Base-by-base conservation (phyloP, 2,888 invertebrate species). In the Leuctra nigra region DNA sequence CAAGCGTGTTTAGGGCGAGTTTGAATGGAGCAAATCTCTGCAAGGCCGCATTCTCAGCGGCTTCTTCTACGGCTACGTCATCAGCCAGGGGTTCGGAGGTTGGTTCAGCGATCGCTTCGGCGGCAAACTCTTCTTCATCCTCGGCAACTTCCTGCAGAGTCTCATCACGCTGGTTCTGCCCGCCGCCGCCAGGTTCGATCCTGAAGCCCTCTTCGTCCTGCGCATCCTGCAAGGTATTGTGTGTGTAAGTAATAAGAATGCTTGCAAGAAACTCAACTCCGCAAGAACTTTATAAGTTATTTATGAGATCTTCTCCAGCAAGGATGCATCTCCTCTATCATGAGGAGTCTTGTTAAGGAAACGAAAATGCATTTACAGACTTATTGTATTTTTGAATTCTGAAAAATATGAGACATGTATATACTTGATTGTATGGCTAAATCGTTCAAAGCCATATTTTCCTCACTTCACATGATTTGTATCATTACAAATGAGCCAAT, bases 11-110 rank as follows among this genome's bases (percentile, higher is more conserved):
- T 53, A 64, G 63, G 75, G 74, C 2, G 75, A 76, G 58, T 74
- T 81, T 57, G 67, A 69, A 0, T 81, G 82, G 81, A 69, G 71
- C 29, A 77, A 78, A 55, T 66, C 69, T 4, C 68, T 72, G 14
- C 75, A 79, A 64, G 76, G 81, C 18, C 64, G 68, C 1, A 68
- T 82, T 47, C 68, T 80, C 2, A 75, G 77, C 4, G 72, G 76
- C 2, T 77, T 79, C 65, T 81, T 77, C 69, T 81, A 77, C 61
- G 76, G 76, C 52, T 75, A 70, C 47, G 66, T 73, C 14, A 60
- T 72, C 14, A 70, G 71, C 2, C 66, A 73, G 50, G 69, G 72
- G 0, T 58, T 73, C 47, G 73, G 73, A 14, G 75, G 75, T 9
- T 68, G 69, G 57, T 60, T 74, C 35, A 68, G 70, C 0, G 74